Percentiles rank a stretch among this genome's conserved stretches.
Conservation (phyloP, 2,888 invertebrate species). For the Gymnosoma rotundatum region DNA sequence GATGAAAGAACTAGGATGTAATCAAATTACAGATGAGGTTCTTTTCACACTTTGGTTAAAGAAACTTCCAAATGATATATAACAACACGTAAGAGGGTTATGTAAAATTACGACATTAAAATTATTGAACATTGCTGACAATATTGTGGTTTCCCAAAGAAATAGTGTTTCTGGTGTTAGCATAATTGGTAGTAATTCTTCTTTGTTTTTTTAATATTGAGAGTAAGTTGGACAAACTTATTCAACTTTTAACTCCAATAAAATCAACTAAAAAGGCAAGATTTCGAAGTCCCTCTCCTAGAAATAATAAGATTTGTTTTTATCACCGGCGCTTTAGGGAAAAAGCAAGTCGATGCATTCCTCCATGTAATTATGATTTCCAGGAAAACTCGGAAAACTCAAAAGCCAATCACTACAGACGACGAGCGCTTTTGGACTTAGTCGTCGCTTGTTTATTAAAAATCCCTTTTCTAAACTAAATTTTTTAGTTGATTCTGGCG, state of each 20-base stretch:
- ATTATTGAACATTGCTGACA: not conserved
- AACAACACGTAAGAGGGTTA: not conserved
- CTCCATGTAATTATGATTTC: not conserved
- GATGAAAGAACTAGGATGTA: not conserved
- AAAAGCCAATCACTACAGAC: not conserved
- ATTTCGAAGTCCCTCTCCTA: slow-evolving; percentile 10
- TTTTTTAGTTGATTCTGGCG: slow-evolving; percentile 1
- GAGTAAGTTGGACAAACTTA: not conserved
- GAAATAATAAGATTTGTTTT: not conserved
- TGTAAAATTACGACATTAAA: not conserved
- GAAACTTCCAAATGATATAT: not conserved
- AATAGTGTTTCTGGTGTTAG: not conserved
- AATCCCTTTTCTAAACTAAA: not conserved
- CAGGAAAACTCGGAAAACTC: not conserved
- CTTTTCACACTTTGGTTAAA: too few relatives aligned
- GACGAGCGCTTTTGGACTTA: not conserved
- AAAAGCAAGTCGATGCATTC: too few relatives aligned
- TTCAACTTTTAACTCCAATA: not conserved
- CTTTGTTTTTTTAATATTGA: not conserved
- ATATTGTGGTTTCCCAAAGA: not conserved
- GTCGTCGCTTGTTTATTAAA: slow-evolving; percentile 12
- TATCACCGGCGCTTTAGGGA: not conserved
- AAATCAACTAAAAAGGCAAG: not conserved
- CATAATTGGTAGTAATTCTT: not conserved
- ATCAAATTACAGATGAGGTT: not conserved